Evolutionary conservation across 2,888 invertebrate species (phyloP).

Genomic region (Cetonia aurata): DNA sequence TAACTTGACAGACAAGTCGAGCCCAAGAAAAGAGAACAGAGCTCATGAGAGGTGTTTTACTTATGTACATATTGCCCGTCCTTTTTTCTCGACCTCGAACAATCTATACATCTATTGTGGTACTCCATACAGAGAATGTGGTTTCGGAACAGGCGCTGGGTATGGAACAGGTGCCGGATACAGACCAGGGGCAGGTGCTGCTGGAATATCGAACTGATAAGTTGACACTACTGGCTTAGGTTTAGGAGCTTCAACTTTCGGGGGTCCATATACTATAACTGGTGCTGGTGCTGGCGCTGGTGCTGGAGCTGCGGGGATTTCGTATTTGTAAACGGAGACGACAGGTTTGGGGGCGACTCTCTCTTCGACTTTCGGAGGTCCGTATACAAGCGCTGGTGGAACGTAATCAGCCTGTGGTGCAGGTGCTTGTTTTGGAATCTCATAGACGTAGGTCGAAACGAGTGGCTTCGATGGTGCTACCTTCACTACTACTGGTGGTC

Average conservation of each 20-base stretch:
- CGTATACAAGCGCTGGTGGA: slow-evolving; percentile 20
- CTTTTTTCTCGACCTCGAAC: too few relatives aligned
- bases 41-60: too few relatives aligned
- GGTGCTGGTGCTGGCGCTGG: slow-evolving; percentile 14
- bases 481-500: slow-evolving; percentile 25
- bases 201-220: slow-evolving; percentile 20
- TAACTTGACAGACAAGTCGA: too few relatives aligned
- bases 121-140: slow-evolving; percentile 27
- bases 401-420: slow-evolving; percentile 13
- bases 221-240: slow-evolving; percentile 16
- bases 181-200: background rate
- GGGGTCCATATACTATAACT: slow-evolving; percentile 22
- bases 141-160: slow-evolving; percentile 1
- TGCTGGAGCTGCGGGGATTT: slow-evolving; percentile 14
- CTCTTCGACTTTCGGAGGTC: slow-evolving; percentile 21
- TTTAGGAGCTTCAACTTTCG: slow-evolving; percentile 11
- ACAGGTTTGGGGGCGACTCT: slow-evolving; percentile 13
- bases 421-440: slow-evolving; percentile 7
- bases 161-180: background rate
- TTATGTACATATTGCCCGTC: too few relatives aligned
- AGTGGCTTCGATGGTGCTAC: slow-evolving; percentile 5
- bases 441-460: slow-evolving; percentile 14
- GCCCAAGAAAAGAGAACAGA: too few relatives aligned
- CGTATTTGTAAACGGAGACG: slow-evolving; percentile 17
- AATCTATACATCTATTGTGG: slow-evolving; percentile 1